These are phyloP conservation scores for Megatriorchis doriae DNA, from an alignment of 2,113 vertebrate species.

Conservation along the genomic window DNA sequence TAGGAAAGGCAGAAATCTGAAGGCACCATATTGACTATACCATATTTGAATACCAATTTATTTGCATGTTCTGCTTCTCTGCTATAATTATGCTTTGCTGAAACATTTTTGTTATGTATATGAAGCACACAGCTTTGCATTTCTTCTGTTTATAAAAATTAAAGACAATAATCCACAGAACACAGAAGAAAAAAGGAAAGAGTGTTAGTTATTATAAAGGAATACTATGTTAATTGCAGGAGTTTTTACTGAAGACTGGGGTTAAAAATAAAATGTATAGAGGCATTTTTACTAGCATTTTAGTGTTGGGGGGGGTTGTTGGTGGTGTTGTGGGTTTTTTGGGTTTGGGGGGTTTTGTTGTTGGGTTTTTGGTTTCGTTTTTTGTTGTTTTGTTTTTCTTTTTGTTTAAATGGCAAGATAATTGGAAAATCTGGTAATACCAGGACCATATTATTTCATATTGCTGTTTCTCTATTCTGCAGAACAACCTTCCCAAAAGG, in stretches of 20 bases:
- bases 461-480: neutral
- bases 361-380: neutral
- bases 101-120: neutral
- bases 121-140: neutral
- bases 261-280: neutral
- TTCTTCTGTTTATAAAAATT: neutral
- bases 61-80: neutral
- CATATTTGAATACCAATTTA: neutral
- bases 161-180: neutral
- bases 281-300: neutral
- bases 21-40: neutral
- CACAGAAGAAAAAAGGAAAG: neutral
- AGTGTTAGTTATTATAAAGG: neutral
- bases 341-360: accelerated
- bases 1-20: neutral
- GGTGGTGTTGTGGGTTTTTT: accelerated
- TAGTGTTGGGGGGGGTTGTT: neutral
- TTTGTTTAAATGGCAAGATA: neutral
- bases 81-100: neutral
- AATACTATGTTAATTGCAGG: neutral
- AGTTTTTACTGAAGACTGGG: neutral
- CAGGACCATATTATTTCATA: neutral
- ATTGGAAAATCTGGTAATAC: neutral
- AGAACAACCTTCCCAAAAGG: neutral
- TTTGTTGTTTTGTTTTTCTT: neutral